Percentiles rank a stretch among this genome's conserved stretches.
phyloP scores from a whole-genome alignment of 2,797 vertebrate genomes.

The Ptychobarbus kaznakovi region DNA sequence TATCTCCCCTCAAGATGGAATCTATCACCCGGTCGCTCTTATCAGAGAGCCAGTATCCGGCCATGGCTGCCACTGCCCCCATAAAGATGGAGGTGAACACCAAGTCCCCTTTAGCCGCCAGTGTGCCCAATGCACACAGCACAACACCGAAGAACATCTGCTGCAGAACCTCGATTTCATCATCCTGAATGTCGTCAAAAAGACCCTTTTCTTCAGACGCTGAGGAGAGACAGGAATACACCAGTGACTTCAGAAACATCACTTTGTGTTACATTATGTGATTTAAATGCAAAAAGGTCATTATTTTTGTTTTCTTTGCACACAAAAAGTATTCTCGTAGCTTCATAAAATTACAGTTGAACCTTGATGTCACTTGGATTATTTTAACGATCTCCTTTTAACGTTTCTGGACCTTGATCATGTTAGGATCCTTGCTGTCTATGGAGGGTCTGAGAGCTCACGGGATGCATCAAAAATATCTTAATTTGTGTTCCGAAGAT shows the following conservation, averaged over 20 bases:
- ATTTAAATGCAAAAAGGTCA: too few species aligned
- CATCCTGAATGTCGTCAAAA: conserved; percentile 92
- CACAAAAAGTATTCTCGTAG: too few species aligned
- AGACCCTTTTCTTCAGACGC: conserved; percentile 83
- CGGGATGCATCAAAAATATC: too few species aligned
- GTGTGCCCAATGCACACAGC: conserved; percentile 90
- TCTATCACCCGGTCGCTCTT: conserved; percentile 85
- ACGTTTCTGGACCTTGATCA: too few species aligned
- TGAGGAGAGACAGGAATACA: conserved; percentile 56
- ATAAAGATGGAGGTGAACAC: conserved; percentile 96
- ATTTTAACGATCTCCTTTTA: too few species aligned
- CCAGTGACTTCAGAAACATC: neutral
- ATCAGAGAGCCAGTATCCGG: conserved; percentile 94
- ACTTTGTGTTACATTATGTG: neutral
- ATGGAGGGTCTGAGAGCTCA: too few species aligned
- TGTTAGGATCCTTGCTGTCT: too few species aligned
- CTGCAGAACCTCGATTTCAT: conserved; percentile 93
- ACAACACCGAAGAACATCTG: conserved; percentile 96
- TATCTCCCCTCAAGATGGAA: conserved; percentile 86
- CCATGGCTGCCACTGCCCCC: conserved; percentile 90
- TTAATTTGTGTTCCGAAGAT: too few species aligned
- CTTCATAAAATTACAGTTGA: too few species aligned
- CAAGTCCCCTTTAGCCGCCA: conserved; percentile 95
- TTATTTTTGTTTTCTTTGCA: too few species aligned
- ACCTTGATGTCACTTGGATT: too few species aligned